These are phyloP conservation scores for Chromoteleia sp. DNA, from an alignment of 2,888 invertebrate species.

Conservation along the genomic window DNA sequence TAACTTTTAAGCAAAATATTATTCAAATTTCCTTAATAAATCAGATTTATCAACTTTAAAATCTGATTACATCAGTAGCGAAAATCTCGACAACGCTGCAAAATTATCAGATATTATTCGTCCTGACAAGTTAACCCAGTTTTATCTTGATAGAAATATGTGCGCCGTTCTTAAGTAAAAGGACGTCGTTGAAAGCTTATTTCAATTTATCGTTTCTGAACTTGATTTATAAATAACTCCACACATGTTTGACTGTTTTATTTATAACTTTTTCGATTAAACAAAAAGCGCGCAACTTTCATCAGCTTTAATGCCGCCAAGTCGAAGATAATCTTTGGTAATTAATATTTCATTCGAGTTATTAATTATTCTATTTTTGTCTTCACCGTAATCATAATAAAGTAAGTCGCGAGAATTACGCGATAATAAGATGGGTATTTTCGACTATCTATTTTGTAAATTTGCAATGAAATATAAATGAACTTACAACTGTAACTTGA, in stretches of 20 bases:
- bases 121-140: conserved; percentile 54
- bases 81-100: conserved; percentile 28
- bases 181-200: conserved; percentile 39
- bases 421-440: too few relatives aligned
- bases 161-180: conserved; percentile 42
- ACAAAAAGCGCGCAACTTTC: neutral
- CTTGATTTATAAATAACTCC: conserved; percentile 40
- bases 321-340: conserved; percentile 6
- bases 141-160: conserved; percentile 45
- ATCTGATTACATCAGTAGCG: conserved; percentile 28
- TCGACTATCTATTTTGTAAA: too few relatives aligned
- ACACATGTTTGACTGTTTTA: conserved; percentile 22
- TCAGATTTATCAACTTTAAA: conserved; percentile 33
- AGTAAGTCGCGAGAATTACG: too few relatives aligned
- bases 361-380: conserved; percentile 13
- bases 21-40: conserved; percentile 35
- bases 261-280: conserved; percentile 12
- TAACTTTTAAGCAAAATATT: conserved; percentile 1
- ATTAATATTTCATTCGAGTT: conserved; percentile 18
- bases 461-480: too few relatives aligned
- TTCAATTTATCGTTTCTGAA: conserved; percentile 47
- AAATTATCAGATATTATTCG: conserved; percentile 54
- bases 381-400: too few relatives aligned
- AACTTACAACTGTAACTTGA: too few relatives aligned
- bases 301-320: conserved; percentile 10